Base-by-base conservation (phyloP, 2,888 invertebrate genomes). In the Lottia scabra region DNA sequence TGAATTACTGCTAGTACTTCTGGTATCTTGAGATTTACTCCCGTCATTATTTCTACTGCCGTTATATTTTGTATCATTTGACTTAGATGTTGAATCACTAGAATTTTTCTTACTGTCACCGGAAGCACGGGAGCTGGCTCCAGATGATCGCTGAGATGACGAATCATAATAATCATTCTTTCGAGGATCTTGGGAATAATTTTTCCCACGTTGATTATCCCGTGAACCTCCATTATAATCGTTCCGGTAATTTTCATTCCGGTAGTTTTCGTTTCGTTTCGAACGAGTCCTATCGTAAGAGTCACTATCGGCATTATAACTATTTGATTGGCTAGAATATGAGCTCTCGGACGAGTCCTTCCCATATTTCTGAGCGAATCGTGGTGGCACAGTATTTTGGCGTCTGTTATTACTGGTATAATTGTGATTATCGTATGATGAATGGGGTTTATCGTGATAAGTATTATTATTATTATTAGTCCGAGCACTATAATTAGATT, bases 121-220 rank as follows among this genome's bases (percentile, higher is more conserved):
- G 1, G 69, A 68, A 12, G 70, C 67, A 43, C 56, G 56, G 10
- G 56, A 56, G 15, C 12, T 12, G 19, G 56, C 56, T 23, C 56
- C 10, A 0, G 56, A 56, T 38, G 38, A 38, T 13, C 56, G 56
- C 19, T 56, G 19, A 12, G 56, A 13, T 23, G 56, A 23, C 12
- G 56, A 23, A 56, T 77, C 74, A 8, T 69, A 66, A 44, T 71
- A 46, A 43, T 73, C 70, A 43, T 73, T 74, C n/a, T 69, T 72
- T 15, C 65, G 72, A n/a, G 69, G 48, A 73, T 67, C 68, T 45
- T 70, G 70, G 63, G 75, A 72, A 73, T 67, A 45, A 69, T 78
- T 27, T 46, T 70, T 62, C 2, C 19, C 19, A n/a, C 56, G 56
- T 12, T 56, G 23, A 23, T 23, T n/a, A 48, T 71, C 75, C 65